A percentile compares a stretch with the other conserved stretches of the same genome.
phyloP scores from a whole-genome alignment of 2,113 vertebrate species.

The Ornithorhynchus anatinus region DNA sequence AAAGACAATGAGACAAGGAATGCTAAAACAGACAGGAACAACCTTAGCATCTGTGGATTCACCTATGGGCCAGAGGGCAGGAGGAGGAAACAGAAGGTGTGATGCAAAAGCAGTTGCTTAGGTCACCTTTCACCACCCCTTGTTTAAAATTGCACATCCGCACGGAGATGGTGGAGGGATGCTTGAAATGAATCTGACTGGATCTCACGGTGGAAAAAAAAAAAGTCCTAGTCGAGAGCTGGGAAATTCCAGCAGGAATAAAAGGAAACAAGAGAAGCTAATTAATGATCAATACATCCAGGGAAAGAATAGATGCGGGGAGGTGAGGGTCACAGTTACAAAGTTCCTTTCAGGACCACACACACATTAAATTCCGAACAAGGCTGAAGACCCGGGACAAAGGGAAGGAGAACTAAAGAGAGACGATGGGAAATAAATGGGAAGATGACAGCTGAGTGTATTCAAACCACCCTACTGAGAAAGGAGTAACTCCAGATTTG shows the following conservation, averaged over 20 bases:
- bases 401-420: neutral
- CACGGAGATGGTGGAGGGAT: neutral
- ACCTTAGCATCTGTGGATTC: neutral
- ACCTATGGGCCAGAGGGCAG: neutral
- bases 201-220: neutral
- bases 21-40: neutral
- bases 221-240: neutral
- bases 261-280: neutral
- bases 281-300: neutral
- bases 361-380: neutral
- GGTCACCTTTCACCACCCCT: neutral
- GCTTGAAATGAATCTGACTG: neutral
- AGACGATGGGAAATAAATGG: neutral
- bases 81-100: neutral
- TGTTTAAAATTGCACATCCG: neutral
- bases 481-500: too few relatives aligned
- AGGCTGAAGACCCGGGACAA: neutral
- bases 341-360: neutral
- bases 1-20: neutral
- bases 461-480: neutral
- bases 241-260: neutral
- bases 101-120: neutral
- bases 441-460: neutral
- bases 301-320: neutral
- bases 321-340: neutral